Evolutionary conservation across 2,888 invertebrate genomes (phyloP).

Genomic region (Acronicta psi): DNA sequence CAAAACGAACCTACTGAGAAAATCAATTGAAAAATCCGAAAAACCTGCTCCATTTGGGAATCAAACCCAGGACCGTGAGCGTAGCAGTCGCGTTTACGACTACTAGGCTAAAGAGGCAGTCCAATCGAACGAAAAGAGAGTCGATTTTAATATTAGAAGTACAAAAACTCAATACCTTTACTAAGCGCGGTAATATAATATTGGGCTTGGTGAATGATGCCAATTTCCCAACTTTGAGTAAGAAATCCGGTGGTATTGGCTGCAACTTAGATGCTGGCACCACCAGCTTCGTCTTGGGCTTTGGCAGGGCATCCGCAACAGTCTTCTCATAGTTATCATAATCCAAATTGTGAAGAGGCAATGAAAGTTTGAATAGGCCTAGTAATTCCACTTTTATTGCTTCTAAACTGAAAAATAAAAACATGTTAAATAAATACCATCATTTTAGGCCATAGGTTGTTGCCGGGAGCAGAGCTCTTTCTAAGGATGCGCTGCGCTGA

Average conservation of each 20-base stretch:
- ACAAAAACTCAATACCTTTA: slow-evolving; percentile 36
- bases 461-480: no score
- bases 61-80: no score
- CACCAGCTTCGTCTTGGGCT: slow-evolving; percentile 60
- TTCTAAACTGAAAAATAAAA: slow-evolving; percentile 66
- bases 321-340: slow-evolving; percentile 60
- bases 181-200: slow-evolving; percentile 31
- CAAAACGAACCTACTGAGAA: no score
- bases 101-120: no score
- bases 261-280: slow-evolving; percentile 81
- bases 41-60: no score
- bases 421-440: no score
- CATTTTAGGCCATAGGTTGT: no score
- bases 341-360: slow-evolving; percentile 55
- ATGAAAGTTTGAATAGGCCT: slow-evolving; percentile 62
- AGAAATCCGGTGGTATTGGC: slow-evolving; percentile 77
- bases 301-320: not conserved
- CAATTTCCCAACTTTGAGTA: slow-evolving; percentile 68
- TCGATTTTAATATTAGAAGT: no score
- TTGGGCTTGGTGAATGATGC: slow-evolving; percentile 41
- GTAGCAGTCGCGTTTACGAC: no score
- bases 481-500: no score
- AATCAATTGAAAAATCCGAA: no score
- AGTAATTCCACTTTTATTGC: slow-evolving; percentile 64
- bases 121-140: no score